phyloP scores from a whole-genome alignment of 2,113 vertebrate genomes.

The Origma solitaria region DNA sequence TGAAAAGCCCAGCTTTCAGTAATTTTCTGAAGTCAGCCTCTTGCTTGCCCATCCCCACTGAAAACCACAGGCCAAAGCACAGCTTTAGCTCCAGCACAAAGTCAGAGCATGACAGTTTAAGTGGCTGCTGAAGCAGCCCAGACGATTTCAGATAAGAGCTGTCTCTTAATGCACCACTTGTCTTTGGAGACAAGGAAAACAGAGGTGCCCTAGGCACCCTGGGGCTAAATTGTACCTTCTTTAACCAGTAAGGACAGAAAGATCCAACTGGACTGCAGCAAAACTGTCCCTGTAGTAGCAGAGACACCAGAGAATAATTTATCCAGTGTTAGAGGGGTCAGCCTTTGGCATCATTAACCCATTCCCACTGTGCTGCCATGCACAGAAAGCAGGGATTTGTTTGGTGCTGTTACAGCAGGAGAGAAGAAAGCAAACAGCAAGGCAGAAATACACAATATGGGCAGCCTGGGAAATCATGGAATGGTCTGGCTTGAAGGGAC shows the following conservation, averaged over 20 bases:
- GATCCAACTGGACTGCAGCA: neutral
- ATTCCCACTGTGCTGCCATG: neutral
- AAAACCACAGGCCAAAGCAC: neutral
- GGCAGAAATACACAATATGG: rapidly evolving
- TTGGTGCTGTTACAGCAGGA: neutral
- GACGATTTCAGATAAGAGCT: neutral
- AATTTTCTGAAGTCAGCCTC: neutral
- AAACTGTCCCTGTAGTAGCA: neutral
- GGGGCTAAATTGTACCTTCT: neutral
- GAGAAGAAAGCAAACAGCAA: neutral
- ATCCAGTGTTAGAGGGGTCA: neutral
- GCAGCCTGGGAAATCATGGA: neutral
- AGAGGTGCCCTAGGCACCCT: neutral
- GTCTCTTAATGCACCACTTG: neutral
- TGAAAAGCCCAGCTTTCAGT: neutral
- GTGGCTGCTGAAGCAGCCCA: neutral
- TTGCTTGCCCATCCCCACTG: neutral
- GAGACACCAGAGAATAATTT: neutral
- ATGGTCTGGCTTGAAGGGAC: neutral
- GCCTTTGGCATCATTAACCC: neutral
- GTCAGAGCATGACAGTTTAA: neutral
- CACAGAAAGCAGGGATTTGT: neutral
- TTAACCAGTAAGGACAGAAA: neutral
- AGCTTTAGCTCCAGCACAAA: neutral
- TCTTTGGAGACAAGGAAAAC: neutral